Evolutionary conservation across 2,888 invertebrate genomes (phyloP).

Genomic region (Diloba caeruleocephala): DNA sequence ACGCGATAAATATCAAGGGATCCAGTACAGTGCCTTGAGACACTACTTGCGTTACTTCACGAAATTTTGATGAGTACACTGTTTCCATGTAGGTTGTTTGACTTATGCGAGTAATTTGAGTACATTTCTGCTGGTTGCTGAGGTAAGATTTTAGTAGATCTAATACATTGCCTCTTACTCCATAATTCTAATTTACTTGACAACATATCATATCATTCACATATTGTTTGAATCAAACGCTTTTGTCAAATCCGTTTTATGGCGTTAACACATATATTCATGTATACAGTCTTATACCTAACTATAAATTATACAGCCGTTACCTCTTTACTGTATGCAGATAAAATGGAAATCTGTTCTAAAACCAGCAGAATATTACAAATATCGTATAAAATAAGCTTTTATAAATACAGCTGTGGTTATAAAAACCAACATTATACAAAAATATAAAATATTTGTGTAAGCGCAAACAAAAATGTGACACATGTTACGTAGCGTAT

Average conservation of each 20-base stretch:
- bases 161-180: not conserved
- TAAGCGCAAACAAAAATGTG: slow-evolving; percentile 26
- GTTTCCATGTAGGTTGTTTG: not conserved
- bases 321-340: slow-evolving; percentile 4
- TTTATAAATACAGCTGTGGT: slow-evolving; percentile 23
- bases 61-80: not conserved
- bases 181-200: not conserved
- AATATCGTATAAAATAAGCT: slow-evolving; percentile 10
- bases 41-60: not conserved
- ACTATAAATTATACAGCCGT: no score
- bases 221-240: not conserved
- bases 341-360: no score
- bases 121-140: not conserved
- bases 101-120: not conserved
- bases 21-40: not conserved
- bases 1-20: not conserved
- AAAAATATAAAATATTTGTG: slow-evolving; percentile 17
- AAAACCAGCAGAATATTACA: no score
- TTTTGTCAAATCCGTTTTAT: not conserved
- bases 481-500: slow-evolving; percentile 17
- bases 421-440: slow-evolving; percentile 29
- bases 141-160: not conserved
- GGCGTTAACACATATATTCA: no score
- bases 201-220: not conserved
- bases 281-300: no score